Evolutionary conservation across 1,140 invertebrate species (phyloP), one percentile per base, ranked within the genome.

Genomic region (Vollenhovia emeryi): DNA sequence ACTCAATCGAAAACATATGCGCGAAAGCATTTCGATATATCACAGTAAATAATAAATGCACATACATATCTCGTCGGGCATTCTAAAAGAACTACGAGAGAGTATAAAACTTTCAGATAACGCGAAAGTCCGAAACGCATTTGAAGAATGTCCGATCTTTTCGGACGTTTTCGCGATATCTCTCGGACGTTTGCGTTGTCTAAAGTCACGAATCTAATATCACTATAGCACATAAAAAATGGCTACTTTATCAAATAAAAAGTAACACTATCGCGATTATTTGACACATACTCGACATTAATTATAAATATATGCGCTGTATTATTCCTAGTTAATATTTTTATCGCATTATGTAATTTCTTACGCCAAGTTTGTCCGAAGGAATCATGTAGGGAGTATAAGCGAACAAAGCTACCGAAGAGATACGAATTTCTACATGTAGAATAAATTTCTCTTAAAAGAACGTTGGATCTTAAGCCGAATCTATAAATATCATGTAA

Each of bases 1-100:
- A 89, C 71, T 84, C 36, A 87, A 71, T 71, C 66, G 7, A 82
- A 82, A 82, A 82, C n/a, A n/a, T 9, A 30, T 82, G 45, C 21
- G 66, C 36, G n/a, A 82, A 73, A 87, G 59, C 52, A 71, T 83
- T 60, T 82, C 50, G 48, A 60, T 90, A 60, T 90, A 90, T 90
- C 89, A 90, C 89, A 90, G 89, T 89, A 89, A 80, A 74, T 85
- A 87, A 89, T 87, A 80, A 89, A 87, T 89, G 60, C 60, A 86
- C 40, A 24, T 76, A 86, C 40, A 24, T 76, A 36, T 48, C 71
- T 60, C 9, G 30, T 71, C 40, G 43, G 57, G n/a, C n/a, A 43
- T 33, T 36, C 68, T 78, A 73, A 85, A 84, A 82, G 27, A 57
- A 18, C 55, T 45, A 36, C 15, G 55, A 33, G 36, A 66, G 64